Conservation (phyloP, 1,140 invertebrate genomes). For the Papilio machaon region DNA sequence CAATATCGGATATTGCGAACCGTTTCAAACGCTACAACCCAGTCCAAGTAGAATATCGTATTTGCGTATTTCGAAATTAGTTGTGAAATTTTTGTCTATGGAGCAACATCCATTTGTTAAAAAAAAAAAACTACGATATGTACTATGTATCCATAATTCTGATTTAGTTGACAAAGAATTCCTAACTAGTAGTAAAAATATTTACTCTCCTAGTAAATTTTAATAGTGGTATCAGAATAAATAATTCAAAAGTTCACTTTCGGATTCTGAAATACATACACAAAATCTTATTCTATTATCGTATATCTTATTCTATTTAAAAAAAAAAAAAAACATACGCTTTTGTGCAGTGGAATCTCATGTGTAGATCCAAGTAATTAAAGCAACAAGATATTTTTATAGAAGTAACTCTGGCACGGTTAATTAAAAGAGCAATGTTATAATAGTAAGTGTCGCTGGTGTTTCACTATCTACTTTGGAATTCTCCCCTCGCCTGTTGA, state of each 20-base stretch:
- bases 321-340: too few species aligned
- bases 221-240: too few species aligned
- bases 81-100: not conserved
- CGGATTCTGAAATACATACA: too few species aligned
- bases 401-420: not conserved
- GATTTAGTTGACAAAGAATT: too few species aligned
- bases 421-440: not conserved
- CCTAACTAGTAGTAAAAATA: too few species aligned
- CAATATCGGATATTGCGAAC: conserved; percentile 16
- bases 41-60: not conserved
- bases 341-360: not conserved
- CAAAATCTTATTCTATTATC: too few species aligned
- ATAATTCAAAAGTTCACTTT: too few species aligned
- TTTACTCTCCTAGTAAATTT: too few species aligned
- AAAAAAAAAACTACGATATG: not conserved
- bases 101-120: not conserved
- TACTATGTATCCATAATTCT: not conserved
- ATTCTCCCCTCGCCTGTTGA: conserved; percentile 20
- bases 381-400: not conserved
- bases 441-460: not conserved
- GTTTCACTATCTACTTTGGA: conserved; percentile 18
- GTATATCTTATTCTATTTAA: too few species aligned
- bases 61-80: conserved; percentile 11
- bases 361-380: not conserved
- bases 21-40: conserved; percentile 6